phyloP scores from a whole-genome alignment of 2,113 vertebrate genomes.

The Gallinago undulata region DNA sequence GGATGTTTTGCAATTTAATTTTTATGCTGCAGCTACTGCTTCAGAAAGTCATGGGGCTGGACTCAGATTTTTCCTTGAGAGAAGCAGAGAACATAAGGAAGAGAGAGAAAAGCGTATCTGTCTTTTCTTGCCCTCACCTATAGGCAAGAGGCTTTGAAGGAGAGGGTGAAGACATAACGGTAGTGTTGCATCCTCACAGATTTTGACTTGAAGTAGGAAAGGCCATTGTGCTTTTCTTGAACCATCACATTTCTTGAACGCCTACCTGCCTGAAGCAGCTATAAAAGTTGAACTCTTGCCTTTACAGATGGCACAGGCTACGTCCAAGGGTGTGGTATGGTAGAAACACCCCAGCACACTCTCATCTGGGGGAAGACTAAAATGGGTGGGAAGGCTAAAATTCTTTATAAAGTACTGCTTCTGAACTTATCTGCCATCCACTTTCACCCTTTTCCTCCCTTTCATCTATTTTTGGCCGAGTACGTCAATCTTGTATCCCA shows the following conservation, averaged over 20 bases:
- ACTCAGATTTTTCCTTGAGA: not conserved
- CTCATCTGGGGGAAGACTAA: not conserved
- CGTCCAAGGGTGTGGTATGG: not conserved
- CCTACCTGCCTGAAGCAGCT: not conserved
- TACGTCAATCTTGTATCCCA: not conserved
- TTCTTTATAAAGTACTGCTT: not conserved
- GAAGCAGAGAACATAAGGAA: not conserved
- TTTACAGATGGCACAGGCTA: not conserved
- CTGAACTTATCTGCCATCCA: not conserved
- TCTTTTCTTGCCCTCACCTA: not conserved
- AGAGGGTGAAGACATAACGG: not conserved
- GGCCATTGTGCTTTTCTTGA: not conserved
- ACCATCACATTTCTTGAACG: not conserved
- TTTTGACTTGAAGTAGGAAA: not conserved
- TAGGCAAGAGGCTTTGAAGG: constrained; percentile 17
- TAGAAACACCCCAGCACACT: not conserved
- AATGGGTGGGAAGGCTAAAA: not conserved
- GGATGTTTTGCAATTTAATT: not conserved
- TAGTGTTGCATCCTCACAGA: not conserved
- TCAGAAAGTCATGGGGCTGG: not conserved
- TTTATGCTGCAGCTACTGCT: not conserved
- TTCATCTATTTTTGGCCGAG: not conserved
- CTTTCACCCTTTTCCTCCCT: not conserved
- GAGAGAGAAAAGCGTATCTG: not conserved
- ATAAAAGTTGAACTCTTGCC: not conserved